phyloP scores from a whole-genome alignment of 2,113 vertebrate genomes.

The Cryptotis parvus region DNA sequence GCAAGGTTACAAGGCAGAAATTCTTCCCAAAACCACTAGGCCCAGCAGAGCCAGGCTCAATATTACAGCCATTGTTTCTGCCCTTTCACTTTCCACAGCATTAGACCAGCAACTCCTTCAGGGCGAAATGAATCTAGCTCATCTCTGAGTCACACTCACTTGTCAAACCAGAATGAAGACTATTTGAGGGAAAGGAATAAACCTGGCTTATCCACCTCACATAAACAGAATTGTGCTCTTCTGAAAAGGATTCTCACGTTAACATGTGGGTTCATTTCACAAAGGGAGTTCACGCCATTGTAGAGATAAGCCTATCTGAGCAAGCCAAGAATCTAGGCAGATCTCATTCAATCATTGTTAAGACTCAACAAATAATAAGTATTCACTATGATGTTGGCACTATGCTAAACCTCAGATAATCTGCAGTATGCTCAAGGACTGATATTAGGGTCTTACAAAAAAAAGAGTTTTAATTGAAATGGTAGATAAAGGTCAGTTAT shows the following conservation, averaged over 20 bases:
- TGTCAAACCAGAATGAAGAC: background rate
- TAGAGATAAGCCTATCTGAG: background rate
- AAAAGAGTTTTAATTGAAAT: background rate
- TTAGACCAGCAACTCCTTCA: background rate
- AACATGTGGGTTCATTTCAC: no score
- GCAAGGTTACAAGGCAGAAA: background rate
- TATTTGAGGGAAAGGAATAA: background rate
- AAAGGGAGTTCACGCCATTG: background rate
- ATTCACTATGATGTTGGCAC: background rate
- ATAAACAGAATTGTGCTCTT: background rate
- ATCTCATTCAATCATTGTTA: background rate
- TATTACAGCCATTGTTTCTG: background rate
- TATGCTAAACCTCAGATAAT: background rate
- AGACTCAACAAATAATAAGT: background rate
- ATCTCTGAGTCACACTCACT: background rate
- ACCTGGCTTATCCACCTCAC: background rate
- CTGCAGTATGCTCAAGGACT: background rate
- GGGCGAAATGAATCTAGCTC: background rate
- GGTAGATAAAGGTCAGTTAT: background rate
- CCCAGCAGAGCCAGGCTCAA: background rate
- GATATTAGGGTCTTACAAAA: background rate
- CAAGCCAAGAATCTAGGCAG: background rate
- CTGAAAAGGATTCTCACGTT: background rate
- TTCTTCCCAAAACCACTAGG: background rate
- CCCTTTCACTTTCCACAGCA: background rate